phyloP scores from a whole-genome alignment of 2,797 vertebrate genomes.

The Petrocephalus sullivani region DNA sequence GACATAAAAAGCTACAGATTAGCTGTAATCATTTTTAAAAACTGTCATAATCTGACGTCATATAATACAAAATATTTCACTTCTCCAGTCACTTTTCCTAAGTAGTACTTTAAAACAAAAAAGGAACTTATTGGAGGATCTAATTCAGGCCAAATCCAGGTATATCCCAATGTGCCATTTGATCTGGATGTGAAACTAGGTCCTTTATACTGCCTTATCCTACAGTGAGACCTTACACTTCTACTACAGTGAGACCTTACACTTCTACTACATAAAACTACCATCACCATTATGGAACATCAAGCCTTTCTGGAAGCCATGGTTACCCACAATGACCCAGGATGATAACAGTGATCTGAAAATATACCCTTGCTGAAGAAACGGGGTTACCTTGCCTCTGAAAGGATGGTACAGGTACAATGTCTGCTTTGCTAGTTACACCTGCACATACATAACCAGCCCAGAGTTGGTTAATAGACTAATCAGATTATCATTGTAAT shows the following conservation, averaged over 20 bases:
- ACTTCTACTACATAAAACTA: background rate
- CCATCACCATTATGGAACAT: background rate
- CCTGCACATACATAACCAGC: background rate
- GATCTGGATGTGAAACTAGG: background rate
- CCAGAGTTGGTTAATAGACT: background rate
- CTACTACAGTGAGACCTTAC: background rate
- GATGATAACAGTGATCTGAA: background rate
- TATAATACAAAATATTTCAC: background rate
- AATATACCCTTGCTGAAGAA: background rate
- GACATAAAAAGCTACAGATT: slow-evolving; percentile 14
- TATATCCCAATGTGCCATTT: background rate
- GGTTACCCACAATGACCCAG: background rate
- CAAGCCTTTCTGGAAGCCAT: background rate
- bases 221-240: background rate
- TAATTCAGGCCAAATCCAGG: background rate
- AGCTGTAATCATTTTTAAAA: background rate
- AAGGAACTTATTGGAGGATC: background rate
- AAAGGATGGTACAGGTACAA: background rate
- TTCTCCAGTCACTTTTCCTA: background rate
- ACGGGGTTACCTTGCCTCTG: background rate
- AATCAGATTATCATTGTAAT: slow-evolving; percentile 7
- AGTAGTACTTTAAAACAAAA: background rate
- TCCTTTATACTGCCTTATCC: background rate
- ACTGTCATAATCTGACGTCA: background rate
- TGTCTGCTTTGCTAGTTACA: background rate